Evolutionary conservation across 2,888 invertebrate species (phyloP).

Genomic region (Phania funesta): DNA sequence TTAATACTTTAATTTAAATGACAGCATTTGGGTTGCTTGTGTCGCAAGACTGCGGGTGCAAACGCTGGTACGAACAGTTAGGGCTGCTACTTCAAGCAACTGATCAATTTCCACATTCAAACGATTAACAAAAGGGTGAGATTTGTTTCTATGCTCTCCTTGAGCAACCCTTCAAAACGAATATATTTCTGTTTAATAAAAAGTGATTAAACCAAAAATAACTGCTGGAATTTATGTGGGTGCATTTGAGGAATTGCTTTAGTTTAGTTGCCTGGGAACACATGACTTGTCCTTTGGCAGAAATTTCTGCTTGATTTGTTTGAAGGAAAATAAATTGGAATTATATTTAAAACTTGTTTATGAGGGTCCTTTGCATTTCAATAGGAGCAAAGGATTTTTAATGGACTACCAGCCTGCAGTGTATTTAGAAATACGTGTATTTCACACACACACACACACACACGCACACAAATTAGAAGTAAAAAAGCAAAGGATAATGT

Average conservation of each 20-base stretch:
- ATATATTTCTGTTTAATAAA: background rate
- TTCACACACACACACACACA: background rate
- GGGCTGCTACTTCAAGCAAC: slow-evolving; percentile 31
- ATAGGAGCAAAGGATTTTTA: slow-evolving; percentile 2
- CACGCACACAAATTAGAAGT: background rate
- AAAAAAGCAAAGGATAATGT: background rate
- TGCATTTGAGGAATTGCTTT: background rate
- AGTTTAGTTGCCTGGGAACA: background rate
- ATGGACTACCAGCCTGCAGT: slow-evolving; percentile 27
- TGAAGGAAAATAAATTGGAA: slow-evolving; percentile 25
- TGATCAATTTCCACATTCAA: background rate
- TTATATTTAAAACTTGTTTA: background rate
- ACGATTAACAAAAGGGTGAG: slow-evolving; percentile 27
- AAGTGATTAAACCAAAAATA: slow-evolving; percentile 16
- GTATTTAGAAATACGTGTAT: background rate
- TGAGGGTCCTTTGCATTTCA: slow-evolving; percentile 36
- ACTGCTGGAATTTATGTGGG: slow-evolving; percentile 56
- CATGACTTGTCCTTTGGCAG: background rate
- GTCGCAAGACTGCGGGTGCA: background rate
- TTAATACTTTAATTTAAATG: slow-evolving; percentile 19
- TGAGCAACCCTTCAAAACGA: slow-evolving; percentile 19
- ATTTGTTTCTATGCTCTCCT: background rate
- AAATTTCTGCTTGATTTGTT: slow-evolving; percentile 35
- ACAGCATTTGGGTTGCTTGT: background rate
- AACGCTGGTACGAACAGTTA: slow-evolving; percentile 25